Evolutionary conservation across 2,888 invertebrate species (phyloP).

Genomic region (Drosophila pseudotakahashii): DNA sequence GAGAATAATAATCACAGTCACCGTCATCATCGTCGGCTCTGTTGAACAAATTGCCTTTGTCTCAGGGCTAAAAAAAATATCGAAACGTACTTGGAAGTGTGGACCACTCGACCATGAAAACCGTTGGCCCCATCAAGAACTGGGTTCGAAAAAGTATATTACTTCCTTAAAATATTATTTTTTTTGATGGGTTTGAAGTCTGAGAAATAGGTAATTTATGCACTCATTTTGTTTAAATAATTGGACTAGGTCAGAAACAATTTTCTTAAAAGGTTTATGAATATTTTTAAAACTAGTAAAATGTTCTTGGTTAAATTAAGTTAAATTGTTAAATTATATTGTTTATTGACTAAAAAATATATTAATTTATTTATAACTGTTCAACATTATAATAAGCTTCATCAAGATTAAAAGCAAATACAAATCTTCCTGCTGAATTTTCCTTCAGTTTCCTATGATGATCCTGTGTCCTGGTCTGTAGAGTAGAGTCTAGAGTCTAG

Average conservation of each 20-base stretch:
- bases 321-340: no score
- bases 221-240: background rate
- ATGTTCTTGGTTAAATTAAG: no score
- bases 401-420: background rate
- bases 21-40: slow-evolving; percentile 40
- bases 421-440: background rate
- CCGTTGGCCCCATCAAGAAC: slow-evolving; percentile 26
- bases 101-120: slow-evolving; percentile 55
- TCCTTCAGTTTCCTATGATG: background rate
- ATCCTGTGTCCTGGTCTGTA: background rate
- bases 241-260: background rate
- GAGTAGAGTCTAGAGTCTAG: slow-evolving; percentile 3
- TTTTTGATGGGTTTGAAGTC: background rate
- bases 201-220: background rate
- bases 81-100: slow-evolving; percentile 51
- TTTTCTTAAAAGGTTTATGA: background rate
- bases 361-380: no score
- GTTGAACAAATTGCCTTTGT: slow-evolving; percentile 73
- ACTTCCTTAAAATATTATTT: slow-evolving; percentile 6
- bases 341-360: no score
- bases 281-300: no score
- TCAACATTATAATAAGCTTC: no score
- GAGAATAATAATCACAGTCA: slow-evolving; percentile 47
- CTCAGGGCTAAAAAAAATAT: slow-evolving; percentile 29
- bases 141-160: slow-evolving; percentile 2